Evolutionary conservation across 2,113 vertebrate species (phyloP), one percentile per base, ranked within the genome.

Genomic region (Numenius arquata): DNA sequence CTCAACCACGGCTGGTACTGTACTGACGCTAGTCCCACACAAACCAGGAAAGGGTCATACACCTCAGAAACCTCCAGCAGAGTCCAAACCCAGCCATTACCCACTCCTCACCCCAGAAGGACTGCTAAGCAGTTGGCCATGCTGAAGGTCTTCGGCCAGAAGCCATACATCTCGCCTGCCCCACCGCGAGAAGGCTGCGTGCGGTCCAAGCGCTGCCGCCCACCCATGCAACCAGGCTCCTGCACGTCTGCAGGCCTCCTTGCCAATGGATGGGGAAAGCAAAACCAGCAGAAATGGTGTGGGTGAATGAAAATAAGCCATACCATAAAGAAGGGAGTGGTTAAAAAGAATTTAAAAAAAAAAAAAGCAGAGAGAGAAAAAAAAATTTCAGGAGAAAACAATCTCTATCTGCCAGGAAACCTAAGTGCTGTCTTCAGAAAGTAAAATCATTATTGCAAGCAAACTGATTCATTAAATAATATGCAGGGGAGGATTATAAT

Each of bases 391-490:
- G 29, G 21, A 85, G 29, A 92, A 89, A 79, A 91, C 40, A 47
- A 77, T 66, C 61, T 68, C 77, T 74, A 66, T 16, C 66, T 85
- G 29, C 50, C 84, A 93, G 38, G 36, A 91, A 91, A 87, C 34
- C 1, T 8, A 95, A 92, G 29, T 52, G 32, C 76, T 76, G 48
- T 40, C 63, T 91, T 89, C 80, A 96, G 71, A 85, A 96, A 88
- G 63, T 65, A 85, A 91, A 91, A 95, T 76, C 66, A 88, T 78
- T 93, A 96, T 77, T 91, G 58, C 29, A 89, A 85, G 81, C 38
- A 94, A 94, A 92, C 89, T 52, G 82, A 96, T 91, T 96, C 91
- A 96, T 83, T 90, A 96, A 93, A 55, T 76, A 96, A 85, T 18
- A 63, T 41, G 82, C 32, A 97, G 78, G 48, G 71, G 87, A 97